phyloP scores from a whole-genome alignment of 1,140 invertebrate genomes.

The Apolygus lucorum region DNA sequence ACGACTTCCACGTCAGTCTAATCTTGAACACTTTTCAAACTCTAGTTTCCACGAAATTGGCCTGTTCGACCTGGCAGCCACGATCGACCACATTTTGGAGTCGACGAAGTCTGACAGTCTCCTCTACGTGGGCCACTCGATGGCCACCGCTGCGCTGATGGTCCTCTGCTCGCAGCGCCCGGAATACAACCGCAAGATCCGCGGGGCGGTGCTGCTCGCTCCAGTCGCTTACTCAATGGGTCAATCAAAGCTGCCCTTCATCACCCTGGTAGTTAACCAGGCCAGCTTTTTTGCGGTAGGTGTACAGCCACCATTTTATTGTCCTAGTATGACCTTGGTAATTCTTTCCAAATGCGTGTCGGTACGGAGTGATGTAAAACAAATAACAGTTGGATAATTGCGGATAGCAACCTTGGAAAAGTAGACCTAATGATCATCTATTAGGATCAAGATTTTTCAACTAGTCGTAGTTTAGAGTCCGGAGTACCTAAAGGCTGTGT shows the following conservation, averaged over 20 bases:
- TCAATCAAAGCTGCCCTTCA: not conserved
- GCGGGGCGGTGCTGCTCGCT: slow-evolving; percentile 54
- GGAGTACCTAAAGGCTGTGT: no score
- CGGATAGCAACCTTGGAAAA: no score
- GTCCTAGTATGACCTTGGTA: no score
- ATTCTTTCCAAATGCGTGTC: no score
- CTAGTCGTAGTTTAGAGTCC: no score
- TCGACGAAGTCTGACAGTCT: slow-evolving; percentile 45
- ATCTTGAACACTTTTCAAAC: no score
- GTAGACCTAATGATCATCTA: no score
- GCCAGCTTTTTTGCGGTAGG: not conserved
- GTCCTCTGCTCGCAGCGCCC: slow-evolving; percentile 49
- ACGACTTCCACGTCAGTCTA: no score
- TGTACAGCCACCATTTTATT: no score
- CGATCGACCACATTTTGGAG: slow-evolving; percentile 49
- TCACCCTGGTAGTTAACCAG: not conserved
- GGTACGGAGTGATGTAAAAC: no score
- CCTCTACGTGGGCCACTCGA: slow-evolving; percentile 56
- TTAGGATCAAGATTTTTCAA: no score
- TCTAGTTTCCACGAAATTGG: slow-evolving; percentile 51
- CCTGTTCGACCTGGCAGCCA: slow-evolving; percentile 50
- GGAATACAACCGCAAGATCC: slow-evolving; percentile 54
- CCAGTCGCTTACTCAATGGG: slow-evolving; percentile 48
- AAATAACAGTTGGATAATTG: no score
- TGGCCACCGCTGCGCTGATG: slow-evolving; percentile 56